Conservation (phyloP, 1,140 invertebrate genomes). For the Drosophila nannoptera region DNA sequence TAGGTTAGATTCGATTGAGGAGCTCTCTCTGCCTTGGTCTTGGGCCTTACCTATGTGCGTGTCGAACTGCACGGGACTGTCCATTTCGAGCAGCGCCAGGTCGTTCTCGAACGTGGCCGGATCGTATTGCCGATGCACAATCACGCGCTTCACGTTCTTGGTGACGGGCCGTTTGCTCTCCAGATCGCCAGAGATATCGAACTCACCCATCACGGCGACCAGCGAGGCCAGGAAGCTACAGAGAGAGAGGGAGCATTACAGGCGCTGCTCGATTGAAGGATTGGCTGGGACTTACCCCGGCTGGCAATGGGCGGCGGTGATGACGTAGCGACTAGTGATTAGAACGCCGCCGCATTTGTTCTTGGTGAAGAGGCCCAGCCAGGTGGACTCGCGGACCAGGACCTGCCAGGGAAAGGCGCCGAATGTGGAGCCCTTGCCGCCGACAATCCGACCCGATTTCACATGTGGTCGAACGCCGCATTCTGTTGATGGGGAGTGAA, state of each 20-base stretch:
- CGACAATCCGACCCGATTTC: conserved; percentile 91
- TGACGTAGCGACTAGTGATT: conserved; percentile 90
- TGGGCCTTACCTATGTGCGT: conserved; percentile 87
- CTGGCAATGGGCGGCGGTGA: conserved; percentile 96
- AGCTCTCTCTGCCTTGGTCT: too few species aligned
- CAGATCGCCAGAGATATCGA: conserved; percentile 90
- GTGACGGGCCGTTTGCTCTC: conserved; percentile 88
- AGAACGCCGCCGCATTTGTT: conserved; percentile 97
- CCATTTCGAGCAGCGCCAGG: conserved; percentile 90
- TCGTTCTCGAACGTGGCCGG: conserved; percentile 95
- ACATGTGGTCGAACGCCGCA: conserved; percentile 91
- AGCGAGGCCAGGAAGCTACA: conserved; percentile 91
- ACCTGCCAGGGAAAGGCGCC: conserved; percentile 97
- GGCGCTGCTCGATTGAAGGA: neutral
- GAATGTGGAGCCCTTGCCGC: conserved; percentile 90
- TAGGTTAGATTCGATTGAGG: too few species aligned
- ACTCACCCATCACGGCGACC: conserved; percentile 94
- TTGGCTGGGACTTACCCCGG: conserved; percentile 85
- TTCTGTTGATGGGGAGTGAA: conserved; percentile 83
- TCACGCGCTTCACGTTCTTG: conserved; percentile 91
- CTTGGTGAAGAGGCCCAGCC: conserved; percentile 96
- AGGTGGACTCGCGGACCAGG: conserved; percentile 93
- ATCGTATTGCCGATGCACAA: conserved; percentile 93
- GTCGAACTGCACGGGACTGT: conserved; percentile 90
- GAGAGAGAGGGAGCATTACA: neutral